Base-by-base conservation (phyloP, 2,888 invertebrate genomes). In the Dolichomitus sp. region DNA sequence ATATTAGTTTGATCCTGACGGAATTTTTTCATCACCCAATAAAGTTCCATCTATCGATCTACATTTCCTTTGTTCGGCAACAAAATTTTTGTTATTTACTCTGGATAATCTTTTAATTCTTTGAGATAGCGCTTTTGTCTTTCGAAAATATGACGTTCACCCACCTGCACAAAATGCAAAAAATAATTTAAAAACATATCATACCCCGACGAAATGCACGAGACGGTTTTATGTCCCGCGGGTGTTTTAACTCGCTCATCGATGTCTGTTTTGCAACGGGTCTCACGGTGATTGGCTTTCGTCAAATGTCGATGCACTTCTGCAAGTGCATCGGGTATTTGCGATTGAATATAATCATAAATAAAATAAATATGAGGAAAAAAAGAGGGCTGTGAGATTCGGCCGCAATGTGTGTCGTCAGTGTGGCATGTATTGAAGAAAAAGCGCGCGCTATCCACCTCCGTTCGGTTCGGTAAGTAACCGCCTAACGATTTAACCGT, bases 381-480 rank as follows among this genome's bases (percentile, higher is more conserved):
- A 37, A 63, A 1, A 72, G 23, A 33, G 40, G 4, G 48, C 54
- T 50, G 50, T 72, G 81, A 68, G 63, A 75, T 48, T 40, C 37
- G 37, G 59, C 40, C 63, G 66, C 70, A 48, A 48, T 68, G 59
- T 83, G 61, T 73, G 57, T 76, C 61, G 66, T 80, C 80, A 78
- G 84, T 87, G 84, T 89, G 87, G 89, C 89, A 89, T 89, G 89
- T 74, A 69, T 86, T 80, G 65, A 42, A 84, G 85, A 84, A 30
- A 65, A 69, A 72, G 79, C 84, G 86, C 84, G 66, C 52, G 68
- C 79, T 83, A 87, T 79, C 87, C 85, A 86, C 79, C 86, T 79
- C 74, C 84, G 73, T 59, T 84, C 82, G 74, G 57, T 74, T 81
- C 81, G 89, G 89, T 90, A 88, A 90, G 89, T 90, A 88, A 87